phyloP scores from a whole-genome alignment of 2,888 invertebrate genomes.

The Charanyca ferruginea region DNA sequence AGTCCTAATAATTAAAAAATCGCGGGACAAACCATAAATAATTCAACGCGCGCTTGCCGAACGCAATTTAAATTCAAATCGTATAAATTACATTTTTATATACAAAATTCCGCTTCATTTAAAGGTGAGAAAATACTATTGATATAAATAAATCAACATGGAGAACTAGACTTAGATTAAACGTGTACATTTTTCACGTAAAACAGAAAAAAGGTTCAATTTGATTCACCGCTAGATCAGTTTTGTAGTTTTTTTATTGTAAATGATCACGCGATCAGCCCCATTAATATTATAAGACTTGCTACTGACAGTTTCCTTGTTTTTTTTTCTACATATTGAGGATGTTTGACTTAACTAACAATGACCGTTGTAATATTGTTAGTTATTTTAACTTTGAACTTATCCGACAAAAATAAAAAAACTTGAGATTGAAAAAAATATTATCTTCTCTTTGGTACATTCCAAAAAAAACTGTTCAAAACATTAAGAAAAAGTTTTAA shows the following conservation, averaged over 20 bases:
- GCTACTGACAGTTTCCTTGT: conserved; percentile 43
- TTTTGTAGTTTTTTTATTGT: conserved; percentile 33
- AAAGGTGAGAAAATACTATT: conserved; percentile 37
- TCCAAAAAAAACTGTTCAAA: neutral
- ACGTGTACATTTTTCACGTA: conserved; percentile 53
- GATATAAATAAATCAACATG: conserved; percentile 45
- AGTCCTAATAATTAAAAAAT: conserved; percentile 37
- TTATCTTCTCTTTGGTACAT: neutral
- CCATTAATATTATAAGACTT: conserved; percentile 25
- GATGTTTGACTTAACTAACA: conserved; percentile 6
- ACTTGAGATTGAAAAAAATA: neutral
- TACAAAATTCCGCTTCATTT: conserved; percentile 16
- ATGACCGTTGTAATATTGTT: conserved; percentile 7
- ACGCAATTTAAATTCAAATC: conserved; percentile 51
- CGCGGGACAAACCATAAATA: conserved; percentile 31
- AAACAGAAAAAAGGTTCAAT: conserved; percentile 35
- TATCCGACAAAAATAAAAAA: neutral
- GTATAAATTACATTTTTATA: conserved; percentile 49
- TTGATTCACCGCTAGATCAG: conserved; percentile 38
- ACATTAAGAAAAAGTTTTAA: neutral
- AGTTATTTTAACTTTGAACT: conserved; percentile 26
- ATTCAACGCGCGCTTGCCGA: conserved; percentile 30
- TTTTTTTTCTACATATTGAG: conserved; percentile 17
- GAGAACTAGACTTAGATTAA: conserved; percentile 51
- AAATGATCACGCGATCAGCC: conserved; percentile 42